Conservation (phyloP, 2,888 invertebrate genomes). For the Bhutanitis thaidina region DNA sequence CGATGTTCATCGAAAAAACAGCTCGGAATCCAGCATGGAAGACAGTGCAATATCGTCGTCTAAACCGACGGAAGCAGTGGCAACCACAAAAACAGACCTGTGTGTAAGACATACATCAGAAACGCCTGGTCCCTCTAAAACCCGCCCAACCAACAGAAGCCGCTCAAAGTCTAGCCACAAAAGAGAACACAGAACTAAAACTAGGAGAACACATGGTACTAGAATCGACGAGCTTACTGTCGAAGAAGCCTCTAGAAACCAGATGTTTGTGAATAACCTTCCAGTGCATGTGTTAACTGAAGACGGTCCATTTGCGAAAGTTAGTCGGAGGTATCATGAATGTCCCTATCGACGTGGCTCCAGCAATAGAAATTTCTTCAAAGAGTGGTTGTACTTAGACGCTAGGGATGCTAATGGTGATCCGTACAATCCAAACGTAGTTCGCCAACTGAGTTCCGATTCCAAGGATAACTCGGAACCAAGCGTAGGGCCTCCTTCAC, state of each 20-base stretch:
- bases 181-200: constrained; percentile 50
- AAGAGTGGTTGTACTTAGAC: constrained; percentile 70
- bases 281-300: constrained; percentile 63
- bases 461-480: constrained; percentile 75
- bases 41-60: constrained; percentile 75
- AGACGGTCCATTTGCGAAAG: constrained; percentile 71
- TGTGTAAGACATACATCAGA: constrained; percentile 54
- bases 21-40: constrained; percentile 92
- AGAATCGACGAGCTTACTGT: constrained; percentile 63
- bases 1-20: constrained; percentile 95
- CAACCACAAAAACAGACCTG: constrained; percentile 60
- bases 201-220: constrained; percentile 49
- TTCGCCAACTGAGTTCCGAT: constrained; percentile 75
- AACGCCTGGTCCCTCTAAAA: constrained; percentile 49
- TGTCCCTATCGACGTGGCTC: constrained; percentile 59
- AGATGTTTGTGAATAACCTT: constrained; percentile 48
- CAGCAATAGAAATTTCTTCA: constrained; percentile 64
- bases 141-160: constrained; percentile 49
- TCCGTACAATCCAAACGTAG: constrained; percentile 74
- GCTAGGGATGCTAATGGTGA: constrained; percentile 62
- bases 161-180: constrained; percentile 56
- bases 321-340: constrained; percentile 64
- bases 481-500: constrained; percentile 69
- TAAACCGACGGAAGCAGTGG: constrained; percentile 58
- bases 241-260: constrained; percentile 52